Conservation (phyloP, 2,113 vertebrate genomes). For the Alouatta palliata region DNA sequence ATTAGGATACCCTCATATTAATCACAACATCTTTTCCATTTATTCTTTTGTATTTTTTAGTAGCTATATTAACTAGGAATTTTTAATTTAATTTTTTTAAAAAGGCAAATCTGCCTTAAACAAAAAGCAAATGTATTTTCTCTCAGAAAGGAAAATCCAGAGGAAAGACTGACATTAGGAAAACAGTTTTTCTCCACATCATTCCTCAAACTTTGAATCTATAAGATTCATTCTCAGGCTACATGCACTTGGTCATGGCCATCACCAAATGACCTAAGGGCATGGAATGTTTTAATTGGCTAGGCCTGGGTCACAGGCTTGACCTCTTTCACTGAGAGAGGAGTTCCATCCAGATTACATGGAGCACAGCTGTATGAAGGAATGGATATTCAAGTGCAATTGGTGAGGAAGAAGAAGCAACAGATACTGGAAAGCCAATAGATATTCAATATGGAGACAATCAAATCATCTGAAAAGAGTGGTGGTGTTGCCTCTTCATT, state of each 20-base stretch:
- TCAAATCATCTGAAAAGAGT: constrained; percentile 9
- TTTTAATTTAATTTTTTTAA: not conserved
- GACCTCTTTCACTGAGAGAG: not conserved
- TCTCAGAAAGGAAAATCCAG: not conserved
- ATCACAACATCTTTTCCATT: not conserved
- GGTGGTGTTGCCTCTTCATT: not conserved
- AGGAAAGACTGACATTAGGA: not conserved
- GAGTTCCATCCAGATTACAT: not conserved
- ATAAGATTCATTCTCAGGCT: not conserved
- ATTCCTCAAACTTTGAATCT: not conserved
- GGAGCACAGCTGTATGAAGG: not conserved
- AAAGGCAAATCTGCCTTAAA: not conserved
- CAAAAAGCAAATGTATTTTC: not conserved
- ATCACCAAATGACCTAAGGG: not conserved
- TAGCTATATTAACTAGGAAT: not conserved
- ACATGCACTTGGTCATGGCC: not conserved
- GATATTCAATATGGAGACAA: not conserved
- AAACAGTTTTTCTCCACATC: not conserved
- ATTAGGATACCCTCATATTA: not conserved
- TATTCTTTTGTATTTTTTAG: not conserved
- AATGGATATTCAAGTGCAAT: not conserved
- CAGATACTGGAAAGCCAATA: not conserved
- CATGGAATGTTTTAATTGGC: not conserved
- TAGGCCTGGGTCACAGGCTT: not conserved
- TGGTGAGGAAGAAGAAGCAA: not conserved